These are phyloP conservation scores for Vannuccia rotundouncinata DNA, from an alignment of 2,888 invertebrate species.

Conservation along the genomic window DNA sequence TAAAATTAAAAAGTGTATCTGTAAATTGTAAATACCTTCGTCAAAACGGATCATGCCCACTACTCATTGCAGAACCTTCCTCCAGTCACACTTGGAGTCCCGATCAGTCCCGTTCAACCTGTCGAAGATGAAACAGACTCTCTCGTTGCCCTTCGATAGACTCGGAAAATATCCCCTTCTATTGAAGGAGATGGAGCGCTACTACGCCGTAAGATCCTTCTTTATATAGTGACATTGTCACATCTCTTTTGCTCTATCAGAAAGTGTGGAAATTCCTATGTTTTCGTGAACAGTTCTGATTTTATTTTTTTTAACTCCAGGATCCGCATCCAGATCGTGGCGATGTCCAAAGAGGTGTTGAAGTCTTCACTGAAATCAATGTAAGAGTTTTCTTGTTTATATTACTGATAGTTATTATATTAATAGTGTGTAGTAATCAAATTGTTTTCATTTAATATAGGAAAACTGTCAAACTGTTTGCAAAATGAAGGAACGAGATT, in stretches of 20 bases:
- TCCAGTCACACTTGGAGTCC: conserved; percentile 27
- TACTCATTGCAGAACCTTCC: not conserved
- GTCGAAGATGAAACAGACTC: conserved; percentile 43
- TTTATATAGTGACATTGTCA: not conserved
- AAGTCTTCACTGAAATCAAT: conserved; percentile 86
- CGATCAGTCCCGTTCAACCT: conserved; percentile 4
- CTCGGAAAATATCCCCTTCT: conserved; percentile 78
- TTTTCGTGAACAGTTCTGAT: not conserved
- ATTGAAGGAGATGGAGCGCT: conserved; percentile 87
- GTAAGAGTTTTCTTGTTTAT: conserved; percentile 61
- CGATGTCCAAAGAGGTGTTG: conserved; percentile 87
- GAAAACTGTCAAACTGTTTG: conserved; percentile 71
- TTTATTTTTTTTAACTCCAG: conserved; percentile 44
- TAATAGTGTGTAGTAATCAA: not conserved
- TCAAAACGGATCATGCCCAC: no score
- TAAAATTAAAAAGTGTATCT: no score
- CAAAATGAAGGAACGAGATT: conserved; percentile 86
- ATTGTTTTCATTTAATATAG: no score
- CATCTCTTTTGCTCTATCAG: not conserved
- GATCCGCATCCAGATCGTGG: conserved; percentile 90
- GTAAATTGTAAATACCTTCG: no score
- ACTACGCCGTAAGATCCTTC: conserved; percentile 65
- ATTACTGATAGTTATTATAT: not conserved
- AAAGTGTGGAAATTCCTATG: not conserved
- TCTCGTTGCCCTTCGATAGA: conserved; percentile 88